These are phyloP conservation scores for Bombus consobrinus DNA, from an alignment of 1,140 invertebrate genomes.

Conservation along the genomic window DNA sequence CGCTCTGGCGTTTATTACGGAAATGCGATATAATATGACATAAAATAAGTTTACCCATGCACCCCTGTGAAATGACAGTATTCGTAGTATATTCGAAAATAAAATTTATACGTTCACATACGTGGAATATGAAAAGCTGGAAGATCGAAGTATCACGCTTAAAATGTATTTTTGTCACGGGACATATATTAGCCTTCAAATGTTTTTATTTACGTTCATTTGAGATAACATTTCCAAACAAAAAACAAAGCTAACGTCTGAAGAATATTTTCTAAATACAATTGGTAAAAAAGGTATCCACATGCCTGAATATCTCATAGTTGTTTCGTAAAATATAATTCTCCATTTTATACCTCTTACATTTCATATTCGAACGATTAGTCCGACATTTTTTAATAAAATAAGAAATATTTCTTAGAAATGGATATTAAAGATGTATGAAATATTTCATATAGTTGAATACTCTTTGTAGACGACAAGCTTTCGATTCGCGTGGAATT, in stretches of 20 bases:
- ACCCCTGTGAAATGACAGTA: background rate
- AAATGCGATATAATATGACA: slow-evolving; percentile 7
- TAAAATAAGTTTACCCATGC: slow-evolving; percentile 21
- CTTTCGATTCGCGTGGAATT: background rate
- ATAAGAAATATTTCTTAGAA: too few relatives aligned
- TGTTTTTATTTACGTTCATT: background rate
- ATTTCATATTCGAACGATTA: too few relatives aligned
- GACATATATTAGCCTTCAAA: background rate
- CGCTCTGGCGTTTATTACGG: slow-evolving; percentile 21
- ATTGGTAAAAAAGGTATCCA: too few relatives aligned
- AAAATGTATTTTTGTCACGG: background rate
- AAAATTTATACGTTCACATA: background rate
- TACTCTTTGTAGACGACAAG: too few relatives aligned
- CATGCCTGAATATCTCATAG: too few relatives aligned
- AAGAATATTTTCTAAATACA: background rate
- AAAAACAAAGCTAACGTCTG: background rate
- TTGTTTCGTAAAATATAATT: too few relatives aligned
- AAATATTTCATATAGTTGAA: too few relatives aligned
- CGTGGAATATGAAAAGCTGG: too few relatives aligned
- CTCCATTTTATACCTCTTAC: too few relatives aligned
- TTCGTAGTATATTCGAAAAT: too few relatives aligned
- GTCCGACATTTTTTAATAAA: too few relatives aligned
- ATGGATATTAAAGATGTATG: too few relatives aligned
- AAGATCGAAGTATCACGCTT: background rate
- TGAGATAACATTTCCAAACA: background rate